A percentile compares a stretch with the other conserved stretches of the same genome.
These are phyloP conservation scores for Plebejus anna DNA, from an alignment of 2,888 invertebrate genomes.

Conservation along the genomic window DNA sequence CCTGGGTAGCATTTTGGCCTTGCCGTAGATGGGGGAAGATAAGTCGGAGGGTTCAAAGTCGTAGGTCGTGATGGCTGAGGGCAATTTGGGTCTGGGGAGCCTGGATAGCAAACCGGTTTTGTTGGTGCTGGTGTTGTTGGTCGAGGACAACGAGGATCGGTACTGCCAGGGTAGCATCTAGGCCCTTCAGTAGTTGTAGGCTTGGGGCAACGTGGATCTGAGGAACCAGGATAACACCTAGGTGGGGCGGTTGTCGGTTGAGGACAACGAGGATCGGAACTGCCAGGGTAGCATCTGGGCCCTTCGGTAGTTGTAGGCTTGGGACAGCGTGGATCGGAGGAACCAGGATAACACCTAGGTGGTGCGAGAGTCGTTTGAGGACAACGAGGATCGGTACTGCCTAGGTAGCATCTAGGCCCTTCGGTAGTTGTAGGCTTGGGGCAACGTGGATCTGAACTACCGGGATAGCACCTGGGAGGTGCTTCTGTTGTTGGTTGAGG, in stretches of 20 bases:
- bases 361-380: slow-evolving; percentile 33
- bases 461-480: slow-evolving; percentile 45
- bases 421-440: slow-evolving; percentile 40
- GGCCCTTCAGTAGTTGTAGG: slow-evolving; percentile 50
- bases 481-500: slow-evolving; percentile 40
- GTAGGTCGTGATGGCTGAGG: slow-evolving; percentile 44
- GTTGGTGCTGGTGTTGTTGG: slow-evolving; percentile 41
- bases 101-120: slow-evolving; percentile 48
- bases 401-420: slow-evolving; percentile 2
- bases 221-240: slow-evolving; percentile 51
- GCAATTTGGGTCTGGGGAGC: slow-evolving; percentile 48
- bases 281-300: slow-evolving; percentile 31
- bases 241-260: slow-evolving; percentile 39
- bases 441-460: slow-evolving; percentile 58
- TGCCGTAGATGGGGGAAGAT: slow-evolving; percentile 40
- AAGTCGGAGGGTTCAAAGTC: slow-evolving; percentile 40
- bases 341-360: slow-evolving; percentile 33
- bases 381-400: slow-evolving; percentile 40
- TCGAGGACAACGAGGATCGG: slow-evolving; percentile 52
- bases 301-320: slow-evolving; percentile 34
- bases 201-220: slow-evolving; percentile 50
- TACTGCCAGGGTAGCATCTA: slow-evolving; percentile 51
- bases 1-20: slow-evolving; percentile 49
- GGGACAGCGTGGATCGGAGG: slow-evolving; percentile 39
- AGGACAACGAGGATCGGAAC: slow-evolving; percentile 31